Percentiles rank a stretch among this genome's conserved stretches.
Conservation (phyloP, 2,888 invertebrate species). For the Phengaris alcon region DNA sequence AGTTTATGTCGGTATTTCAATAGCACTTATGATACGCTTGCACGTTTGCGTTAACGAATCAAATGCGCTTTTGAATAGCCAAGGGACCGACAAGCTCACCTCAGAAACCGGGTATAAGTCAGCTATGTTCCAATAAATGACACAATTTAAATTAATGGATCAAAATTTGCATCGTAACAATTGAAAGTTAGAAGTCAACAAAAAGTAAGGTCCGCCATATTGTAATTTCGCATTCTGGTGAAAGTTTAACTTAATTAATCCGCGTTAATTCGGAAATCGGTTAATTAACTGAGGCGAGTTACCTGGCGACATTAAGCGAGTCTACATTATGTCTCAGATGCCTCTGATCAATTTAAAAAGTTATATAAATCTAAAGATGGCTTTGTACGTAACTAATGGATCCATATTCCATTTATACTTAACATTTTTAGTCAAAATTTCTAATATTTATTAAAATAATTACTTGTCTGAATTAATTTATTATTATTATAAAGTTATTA, state of each 20-base stretch:
- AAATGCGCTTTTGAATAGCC: too few relatives aligned
- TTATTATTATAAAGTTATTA: too few relatives aligned
- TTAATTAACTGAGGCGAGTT: slow-evolving; percentile 1
- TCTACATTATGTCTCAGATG: slow-evolving; percentile 2
- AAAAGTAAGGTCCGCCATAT: slow-evolving; percentile 8
- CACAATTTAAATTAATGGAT: neutral
- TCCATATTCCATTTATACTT: too few relatives aligned
- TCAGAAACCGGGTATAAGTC: too few relatives aligned
- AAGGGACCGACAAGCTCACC: too few relatives aligned
- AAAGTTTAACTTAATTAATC: slow-evolving; percentile 27
- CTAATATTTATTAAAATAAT: too few relatives aligned
- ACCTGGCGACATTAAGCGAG: neutral
- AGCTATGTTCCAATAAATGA: neutral
- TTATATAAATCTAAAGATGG: neutral
- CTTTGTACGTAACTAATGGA: neutral
- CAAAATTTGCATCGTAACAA: neutral
- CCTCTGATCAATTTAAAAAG: neutral
- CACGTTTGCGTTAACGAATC: too few relatives aligned
- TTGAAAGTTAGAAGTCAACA: slow-evolving; percentile 16
- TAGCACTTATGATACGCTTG: too few relatives aligned
- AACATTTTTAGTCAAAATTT: too few relatives aligned
- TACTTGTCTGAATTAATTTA: too few relatives aligned
- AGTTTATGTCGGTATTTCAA: too few relatives aligned
- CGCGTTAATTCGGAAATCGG: slow-evolving; percentile 13
- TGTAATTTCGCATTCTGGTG: slow-evolving; percentile 10